Percentiles rank a stretch among this genome's conserved stretches.
phyloP scores from a whole-genome alignment of 2,797 vertebrate species.

The Platalea minor region DNA sequence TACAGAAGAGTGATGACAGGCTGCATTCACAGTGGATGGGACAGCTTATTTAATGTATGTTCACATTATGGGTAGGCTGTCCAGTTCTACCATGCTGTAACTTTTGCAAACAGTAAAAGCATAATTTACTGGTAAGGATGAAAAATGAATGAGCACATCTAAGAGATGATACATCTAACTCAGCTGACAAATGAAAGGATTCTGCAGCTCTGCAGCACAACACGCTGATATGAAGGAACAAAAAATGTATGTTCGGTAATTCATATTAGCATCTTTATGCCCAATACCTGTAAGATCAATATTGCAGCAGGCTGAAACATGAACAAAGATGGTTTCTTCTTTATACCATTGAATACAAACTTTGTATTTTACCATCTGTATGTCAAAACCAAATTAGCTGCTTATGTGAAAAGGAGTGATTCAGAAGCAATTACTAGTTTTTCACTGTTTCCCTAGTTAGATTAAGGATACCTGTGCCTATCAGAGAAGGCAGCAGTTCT shows the following conservation, averaged over 20 bases:
- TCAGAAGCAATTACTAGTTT: not conserved
- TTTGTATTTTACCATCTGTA: not conserved
- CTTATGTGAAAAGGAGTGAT: not conserved
- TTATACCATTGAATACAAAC: not conserved
- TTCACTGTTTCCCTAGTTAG: not conserved
- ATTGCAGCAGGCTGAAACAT: not conserved
- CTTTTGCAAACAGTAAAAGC: not conserved
- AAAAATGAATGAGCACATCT: not conserved
- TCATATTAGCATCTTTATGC: not conserved
- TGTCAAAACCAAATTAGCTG: not conserved
- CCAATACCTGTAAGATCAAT: not conserved
- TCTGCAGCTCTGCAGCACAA: not conserved
- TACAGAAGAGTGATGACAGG: not conserved
- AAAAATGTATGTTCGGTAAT: not conserved
- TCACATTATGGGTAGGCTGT: not conserved
- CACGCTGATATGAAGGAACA: not conserved
- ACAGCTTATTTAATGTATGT: not conserved
- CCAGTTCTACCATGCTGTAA: not conserved
- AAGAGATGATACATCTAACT: not conserved
- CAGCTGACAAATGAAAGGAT: not conserved
- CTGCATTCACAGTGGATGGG: not conserved
- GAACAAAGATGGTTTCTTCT: not conserved
- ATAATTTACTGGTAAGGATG: not conserved
- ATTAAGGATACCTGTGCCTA: not conserved
- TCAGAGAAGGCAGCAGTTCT: not conserved